These are phyloP conservation scores for Synchiropus splendidus DNA, from an alignment of 2,113 vertebrate genomes.

Conservation along the genomic window DNA sequence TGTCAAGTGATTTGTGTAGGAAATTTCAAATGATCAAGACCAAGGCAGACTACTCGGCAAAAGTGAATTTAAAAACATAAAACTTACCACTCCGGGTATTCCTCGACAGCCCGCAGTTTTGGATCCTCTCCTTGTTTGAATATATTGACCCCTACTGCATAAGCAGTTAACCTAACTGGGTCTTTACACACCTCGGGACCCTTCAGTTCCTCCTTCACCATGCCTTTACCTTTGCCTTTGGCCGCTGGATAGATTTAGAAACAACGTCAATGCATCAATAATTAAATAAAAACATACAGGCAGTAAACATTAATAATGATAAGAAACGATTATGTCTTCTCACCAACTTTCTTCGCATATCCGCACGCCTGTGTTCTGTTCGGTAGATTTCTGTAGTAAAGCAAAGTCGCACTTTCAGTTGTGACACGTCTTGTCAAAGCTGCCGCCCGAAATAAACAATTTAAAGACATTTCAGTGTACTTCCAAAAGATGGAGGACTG, in stretches of 20 bases:
- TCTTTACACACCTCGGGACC: conserved; percentile 7
- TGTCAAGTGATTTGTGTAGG: neutral
- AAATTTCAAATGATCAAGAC: neutral
- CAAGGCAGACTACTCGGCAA: too few relatives aligned
- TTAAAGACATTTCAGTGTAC: neutral
- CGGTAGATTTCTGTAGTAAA: neutral
- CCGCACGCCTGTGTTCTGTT: neutral
- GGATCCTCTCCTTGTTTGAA: conserved; percentile 3
- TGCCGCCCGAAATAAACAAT: neutral
- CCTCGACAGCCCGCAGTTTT: neutral
- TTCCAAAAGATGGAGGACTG: too few relatives aligned
- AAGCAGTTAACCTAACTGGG: conserved; percentile 1
- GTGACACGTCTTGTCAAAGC: neutral
- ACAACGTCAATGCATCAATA: too few relatives aligned
- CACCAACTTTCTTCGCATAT: conserved; percentile 6
- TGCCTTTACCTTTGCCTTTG: conserved; percentile 6
- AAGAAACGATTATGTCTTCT: neutral
- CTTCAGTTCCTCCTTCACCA: conserved; percentile 2
- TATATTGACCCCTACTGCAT: conserved; percentile 4
- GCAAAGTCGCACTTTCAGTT: neutral
- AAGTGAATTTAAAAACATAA: too few relatives aligned
- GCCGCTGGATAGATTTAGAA: neutral
- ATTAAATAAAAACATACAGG: neutral
- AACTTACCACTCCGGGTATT: conserved; percentile 7
- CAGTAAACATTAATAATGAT: neutral